These are phyloP conservation scores for Agrotis puta DNA, from an alignment of 2,888 invertebrate species.

Conservation along the genomic window DNA sequence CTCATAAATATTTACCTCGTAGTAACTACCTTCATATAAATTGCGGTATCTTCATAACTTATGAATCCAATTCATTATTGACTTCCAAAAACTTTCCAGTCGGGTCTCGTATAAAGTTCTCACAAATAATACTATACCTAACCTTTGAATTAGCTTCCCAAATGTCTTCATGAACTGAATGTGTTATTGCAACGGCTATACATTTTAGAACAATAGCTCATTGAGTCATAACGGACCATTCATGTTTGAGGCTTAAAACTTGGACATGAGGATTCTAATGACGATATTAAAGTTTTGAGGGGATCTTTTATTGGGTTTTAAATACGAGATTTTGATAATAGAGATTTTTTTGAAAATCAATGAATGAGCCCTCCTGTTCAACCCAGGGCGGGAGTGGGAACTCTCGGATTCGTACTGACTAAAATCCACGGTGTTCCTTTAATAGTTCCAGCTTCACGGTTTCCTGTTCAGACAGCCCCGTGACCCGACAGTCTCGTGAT, in stretches of 20 bases:
- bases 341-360: constrained; percentile 5
- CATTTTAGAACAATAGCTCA: constrained; percentile 53
- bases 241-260: too few relatives aligned
- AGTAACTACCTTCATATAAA: background rate
- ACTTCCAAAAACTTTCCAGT: constrained; percentile 21
- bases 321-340: background rate
- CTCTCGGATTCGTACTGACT: too few relatives aligned
- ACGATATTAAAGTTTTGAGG: constrained; percentile 7
- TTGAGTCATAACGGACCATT: constrained; percentile 29
- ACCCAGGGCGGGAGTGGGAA: too few relatives aligned
- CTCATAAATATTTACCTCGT: background rate
- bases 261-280: constrained; percentile 11
- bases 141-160: constrained; percentile 54
- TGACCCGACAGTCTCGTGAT: too few relatives aligned
- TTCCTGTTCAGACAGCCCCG: too few relatives aligned
- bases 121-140: constrained; percentile 41
- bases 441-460: too few relatives aligned
- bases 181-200: constrained; percentile 35
- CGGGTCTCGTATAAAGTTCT: constrained; percentile 63
- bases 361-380: too few relatives aligned
- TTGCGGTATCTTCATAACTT: background rate
- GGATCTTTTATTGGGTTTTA: constrained; percentile 12
- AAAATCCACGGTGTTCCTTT: too few relatives aligned
- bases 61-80: background rate
- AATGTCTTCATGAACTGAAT: constrained; percentile 55